phyloP scores from a whole-genome alignment of 2,888 invertebrate species.

The Seira sanloemensis region DNA sequence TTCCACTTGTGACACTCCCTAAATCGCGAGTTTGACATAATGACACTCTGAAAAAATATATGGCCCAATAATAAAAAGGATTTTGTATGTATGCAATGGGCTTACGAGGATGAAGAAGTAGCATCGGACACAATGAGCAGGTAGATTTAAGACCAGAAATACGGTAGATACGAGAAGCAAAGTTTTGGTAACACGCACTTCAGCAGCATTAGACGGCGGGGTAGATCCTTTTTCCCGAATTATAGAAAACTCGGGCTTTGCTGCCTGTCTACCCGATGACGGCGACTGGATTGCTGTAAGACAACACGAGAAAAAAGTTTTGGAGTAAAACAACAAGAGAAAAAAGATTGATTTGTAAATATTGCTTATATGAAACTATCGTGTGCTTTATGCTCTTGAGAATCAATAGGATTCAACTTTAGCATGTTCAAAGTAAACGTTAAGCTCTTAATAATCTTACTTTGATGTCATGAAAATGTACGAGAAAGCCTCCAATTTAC shows the following conservation, averaged over 20 bases:
- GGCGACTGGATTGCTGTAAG: background rate
- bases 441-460: no score
- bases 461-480: no score
- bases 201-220: slow-evolving; percentile 33
- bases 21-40: no score
- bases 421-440: no score
- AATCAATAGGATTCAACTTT: no score
- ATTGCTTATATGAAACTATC: no score
- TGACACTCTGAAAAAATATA: no score
- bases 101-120: slow-evolving; percentile 81
- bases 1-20: no score
- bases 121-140: slow-evolving; percentile 84
- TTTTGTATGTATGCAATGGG: no score
- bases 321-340: background rate
- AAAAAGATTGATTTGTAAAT: background rate
- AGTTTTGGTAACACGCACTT: slow-evolving; percentile 83
- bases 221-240: background rate
- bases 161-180: slow-evolving; percentile 87
- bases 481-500: no score
- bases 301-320: background rate
- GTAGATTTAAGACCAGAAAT: slow-evolving; percentile 86
- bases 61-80: no score
- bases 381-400: no score
- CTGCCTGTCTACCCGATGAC: background rate
- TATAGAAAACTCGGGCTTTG: background rate